Percentiles rank a stretch among this genome's conserved stretches.
Conservation (phyloP, 1,140 invertebrate species). For the Heliconius nattereri region DNA sequence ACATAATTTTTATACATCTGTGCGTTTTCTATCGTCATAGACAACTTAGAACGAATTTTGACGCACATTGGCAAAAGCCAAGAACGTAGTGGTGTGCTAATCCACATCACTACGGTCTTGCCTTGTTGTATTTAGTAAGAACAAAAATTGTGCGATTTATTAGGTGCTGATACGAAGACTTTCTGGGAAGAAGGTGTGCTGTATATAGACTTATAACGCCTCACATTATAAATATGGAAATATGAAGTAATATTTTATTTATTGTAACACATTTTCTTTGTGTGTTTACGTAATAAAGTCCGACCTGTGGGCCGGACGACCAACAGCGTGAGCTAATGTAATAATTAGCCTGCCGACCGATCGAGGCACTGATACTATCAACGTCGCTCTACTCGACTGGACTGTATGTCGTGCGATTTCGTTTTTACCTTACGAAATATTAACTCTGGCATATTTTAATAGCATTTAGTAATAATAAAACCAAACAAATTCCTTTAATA, state of each 20-base stretch:
- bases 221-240: neutral
- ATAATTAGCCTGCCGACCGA: conserved; percentile 60
- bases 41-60: too few species aligned
- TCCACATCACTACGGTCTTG: too few species aligned
- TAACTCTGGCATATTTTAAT: neutral
- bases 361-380: conserved; percentile 52
- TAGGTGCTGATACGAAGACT: too few species aligned
- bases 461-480: neutral
- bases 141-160: too few species aligned
- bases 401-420: conserved; percentile 10
- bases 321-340: conserved; percentile 50
- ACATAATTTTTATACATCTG: too few species aligned
- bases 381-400: neutral
- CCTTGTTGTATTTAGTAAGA: too few species aligned
- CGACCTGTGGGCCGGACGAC: neutral
- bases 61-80: too few species aligned
- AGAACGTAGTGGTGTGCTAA: too few species aligned
- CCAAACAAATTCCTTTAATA: neutral
- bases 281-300: conserved; percentile 6
- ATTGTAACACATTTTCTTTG: neutral
- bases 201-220: too few species aligned
- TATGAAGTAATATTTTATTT: neutral
- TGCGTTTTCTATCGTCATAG: too few species aligned
- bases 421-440: conserved; percentile 5
- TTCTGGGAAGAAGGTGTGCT: too few species aligned